These are phyloP conservation scores for Gobionotothen gibberifrons DNA, from an alignment of 2,797 vertebrate species.

Conservation along the genomic window DNA sequence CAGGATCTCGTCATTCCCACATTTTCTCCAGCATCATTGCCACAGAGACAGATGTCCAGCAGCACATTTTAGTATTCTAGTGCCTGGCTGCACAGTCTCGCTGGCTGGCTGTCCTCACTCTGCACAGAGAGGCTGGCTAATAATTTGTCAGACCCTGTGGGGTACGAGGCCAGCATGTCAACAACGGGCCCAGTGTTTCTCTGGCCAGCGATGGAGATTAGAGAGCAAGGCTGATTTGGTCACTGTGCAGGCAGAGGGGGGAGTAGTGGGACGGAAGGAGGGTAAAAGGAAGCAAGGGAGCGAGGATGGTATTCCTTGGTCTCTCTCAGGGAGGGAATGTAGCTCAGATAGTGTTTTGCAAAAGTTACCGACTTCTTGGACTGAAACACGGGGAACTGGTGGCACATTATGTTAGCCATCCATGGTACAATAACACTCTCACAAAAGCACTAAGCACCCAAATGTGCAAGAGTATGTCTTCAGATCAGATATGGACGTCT, in stretches of 20 bases:
- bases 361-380: constrained; percentile 38
- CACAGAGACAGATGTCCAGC: constrained; percentile 64
- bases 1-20: constrained; percentile 53
- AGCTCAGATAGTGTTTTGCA: constrained; percentile 58
- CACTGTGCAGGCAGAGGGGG: constrained; percentile 54
- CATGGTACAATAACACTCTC: constrained; percentile 18
- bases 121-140: constrained; percentile 78
- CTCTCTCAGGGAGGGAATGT: constrained; percentile 43
- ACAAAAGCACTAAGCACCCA: constrained; percentile 31
- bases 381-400: constrained; percentile 29
- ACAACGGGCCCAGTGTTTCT: constrained; percentile 85
- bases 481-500: constrained; percentile 15
- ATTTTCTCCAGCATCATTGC: constrained; percentile 55
- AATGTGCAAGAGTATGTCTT: constrained; percentile 7
- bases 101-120: constrained; percentile 63
- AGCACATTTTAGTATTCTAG: constrained; percentile 61
- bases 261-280: constrained; percentile 14
- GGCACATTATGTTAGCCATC: constrained; percentile 32
- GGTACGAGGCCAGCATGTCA: constrained; percentile 78
- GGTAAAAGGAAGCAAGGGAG: constrained; percentile 42
- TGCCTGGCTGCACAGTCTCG: constrained; percentile 36
- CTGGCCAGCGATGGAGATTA: constrained; percentile 79
- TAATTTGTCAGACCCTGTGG: constrained; percentile 84
- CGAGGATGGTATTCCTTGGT: constrained; percentile 53
- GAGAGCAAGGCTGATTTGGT: constrained; percentile 71